A percentile compares a stretch with the other conserved stretches of the same genome.
These are phyloP conservation scores for Equus przewalskii DNA, from an alignment of 2,113 vertebrate genomes.

Conservation along the genomic window DNA sequence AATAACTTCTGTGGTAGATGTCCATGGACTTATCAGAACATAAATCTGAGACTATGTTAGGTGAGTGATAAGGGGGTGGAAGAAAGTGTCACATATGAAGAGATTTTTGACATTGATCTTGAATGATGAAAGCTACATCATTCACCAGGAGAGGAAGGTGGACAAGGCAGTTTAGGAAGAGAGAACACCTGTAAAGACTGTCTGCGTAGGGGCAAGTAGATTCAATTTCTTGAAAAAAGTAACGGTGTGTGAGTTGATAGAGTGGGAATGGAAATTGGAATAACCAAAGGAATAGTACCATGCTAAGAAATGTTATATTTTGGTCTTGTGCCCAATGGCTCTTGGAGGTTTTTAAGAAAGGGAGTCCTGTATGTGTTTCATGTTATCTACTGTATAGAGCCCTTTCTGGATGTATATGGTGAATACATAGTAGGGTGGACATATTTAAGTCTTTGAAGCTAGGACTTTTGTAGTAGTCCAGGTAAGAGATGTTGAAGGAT, in stretches of 20 bases:
- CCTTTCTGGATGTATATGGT: not conserved
- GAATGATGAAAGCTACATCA: not conserved
- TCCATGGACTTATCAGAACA: not conserved
- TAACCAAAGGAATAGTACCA: not conserved
- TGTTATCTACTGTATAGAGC: not conserved
- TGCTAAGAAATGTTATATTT: not conserved
- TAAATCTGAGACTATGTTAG: not conserved
- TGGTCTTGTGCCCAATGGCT: not conserved
- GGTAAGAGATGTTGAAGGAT: not conserved
- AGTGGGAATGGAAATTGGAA: not conserved
- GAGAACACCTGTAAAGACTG: not conserved
- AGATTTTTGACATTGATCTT: conserved; percentile 29
- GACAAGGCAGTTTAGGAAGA: not conserved
- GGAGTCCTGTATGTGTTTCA: not conserved
- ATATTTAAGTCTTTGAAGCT: not conserved
- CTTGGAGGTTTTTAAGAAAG: not conserved
- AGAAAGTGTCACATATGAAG: not conserved
- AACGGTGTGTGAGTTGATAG: not conserved
- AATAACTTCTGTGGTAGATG: not conserved
- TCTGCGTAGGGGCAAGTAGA: not conserved
- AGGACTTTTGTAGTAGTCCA: not conserved
- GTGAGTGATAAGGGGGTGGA: not conserved
- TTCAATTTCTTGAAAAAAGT: not conserved
- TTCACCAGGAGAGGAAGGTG: not conserved
- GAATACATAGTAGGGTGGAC: not conserved